Percentiles rank a stretch among this genome's conserved stretches.
Conservation (phyloP, 2,888 invertebrate genomes). For the Leptinotarsa haldemani region DNA sequence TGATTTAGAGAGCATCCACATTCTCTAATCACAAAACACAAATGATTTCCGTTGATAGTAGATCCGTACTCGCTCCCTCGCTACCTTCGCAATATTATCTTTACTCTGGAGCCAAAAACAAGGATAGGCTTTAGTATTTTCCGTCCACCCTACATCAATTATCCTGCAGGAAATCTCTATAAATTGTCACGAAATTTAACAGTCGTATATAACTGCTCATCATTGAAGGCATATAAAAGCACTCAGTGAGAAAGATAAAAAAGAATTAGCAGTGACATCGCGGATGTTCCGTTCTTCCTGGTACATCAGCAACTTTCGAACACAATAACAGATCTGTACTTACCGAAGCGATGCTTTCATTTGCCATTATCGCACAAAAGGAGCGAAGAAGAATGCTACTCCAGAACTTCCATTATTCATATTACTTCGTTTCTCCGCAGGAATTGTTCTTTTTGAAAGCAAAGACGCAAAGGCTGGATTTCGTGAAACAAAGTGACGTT, state of each 20-base stretch:
- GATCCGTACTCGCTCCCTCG: no score
- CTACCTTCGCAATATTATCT: no score
- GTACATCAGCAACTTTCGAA: not conserved
- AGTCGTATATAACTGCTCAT: no score
- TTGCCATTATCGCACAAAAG: constrained; percentile 16
- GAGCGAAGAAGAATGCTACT: not conserved
- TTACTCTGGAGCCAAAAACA: no score
- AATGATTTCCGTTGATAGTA: no score
- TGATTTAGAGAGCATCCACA: no score
- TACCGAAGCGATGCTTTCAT: constrained; percentile 13
- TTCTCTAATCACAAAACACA: no score
- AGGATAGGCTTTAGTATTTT: no score
- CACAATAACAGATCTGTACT: constrained; percentile 7
- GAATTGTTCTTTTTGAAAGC: constrained; percentile 10
- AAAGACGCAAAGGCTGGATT: constrained; percentile 7
- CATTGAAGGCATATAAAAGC: not conserved
- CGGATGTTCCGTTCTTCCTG: not conserved
- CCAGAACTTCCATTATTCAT: constrained; percentile 13
- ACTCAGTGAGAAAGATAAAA: not conserved
- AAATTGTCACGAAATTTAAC: no score
- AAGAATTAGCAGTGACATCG: not conserved
- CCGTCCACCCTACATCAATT: no score
- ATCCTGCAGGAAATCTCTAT: no score
- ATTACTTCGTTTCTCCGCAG: constrained; percentile 8
- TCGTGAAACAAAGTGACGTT: constrained; percentile 2